A percentile compares a stretch with the other conserved stretches of the same genome.
Evolutionary conservation across 1,140 invertebrate genomes (phyloP).

Genomic region (Drosophila sechellia): DNA sequence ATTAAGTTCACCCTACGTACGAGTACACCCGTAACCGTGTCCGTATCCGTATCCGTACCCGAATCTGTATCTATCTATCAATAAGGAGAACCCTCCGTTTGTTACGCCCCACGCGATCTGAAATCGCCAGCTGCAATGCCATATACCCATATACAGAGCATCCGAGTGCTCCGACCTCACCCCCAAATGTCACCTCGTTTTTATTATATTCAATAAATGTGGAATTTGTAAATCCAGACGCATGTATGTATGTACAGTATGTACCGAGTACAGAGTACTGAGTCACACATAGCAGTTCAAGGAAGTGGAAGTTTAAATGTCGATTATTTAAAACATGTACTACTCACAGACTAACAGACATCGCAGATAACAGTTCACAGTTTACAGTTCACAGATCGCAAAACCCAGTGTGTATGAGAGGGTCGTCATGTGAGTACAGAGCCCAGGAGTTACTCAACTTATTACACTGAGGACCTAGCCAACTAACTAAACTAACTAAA

Average conservation of each 20-base stretch:
- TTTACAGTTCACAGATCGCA: conserved; percentile 16
- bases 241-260: conserved; percentile 1
- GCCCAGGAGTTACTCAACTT: conserved; percentile 11
- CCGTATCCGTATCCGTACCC: conserved; percentile 17
- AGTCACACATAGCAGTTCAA: conserved; percentile 5
- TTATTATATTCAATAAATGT: conserved; percentile 54
- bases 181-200: conserved; percentile 45
- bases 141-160: conserved; percentile 22
- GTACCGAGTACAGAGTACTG: background rate
- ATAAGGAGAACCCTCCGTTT: conserved; percentile 41
- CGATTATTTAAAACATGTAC: conserved; percentile 40
- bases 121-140: conserved; percentile 27
- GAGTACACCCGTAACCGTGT: conserved; percentile 12
- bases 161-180: conserved; percentile 13
- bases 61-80: conserved; percentile 16
- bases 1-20: conserved; percentile 31
- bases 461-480: conserved; percentile 29
- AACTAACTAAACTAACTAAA: conserved; percentile 43
- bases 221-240: conserved; percentile 32
- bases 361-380: conserved; percentile 25
- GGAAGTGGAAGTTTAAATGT: conserved; percentile 28
- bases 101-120: conserved; percentile 26
- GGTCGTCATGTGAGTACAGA: conserved; percentile 38
- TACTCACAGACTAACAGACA: conserved; percentile 18
- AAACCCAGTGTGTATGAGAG: conserved; percentile 3